A percentile compares a stretch with the other conserved stretches of the same genome.
These are phyloP conservation scores for Drosophila fuyamai DNA, from an alignment of 1,140 invertebrate species.

Conservation along the genomic window DNA sequence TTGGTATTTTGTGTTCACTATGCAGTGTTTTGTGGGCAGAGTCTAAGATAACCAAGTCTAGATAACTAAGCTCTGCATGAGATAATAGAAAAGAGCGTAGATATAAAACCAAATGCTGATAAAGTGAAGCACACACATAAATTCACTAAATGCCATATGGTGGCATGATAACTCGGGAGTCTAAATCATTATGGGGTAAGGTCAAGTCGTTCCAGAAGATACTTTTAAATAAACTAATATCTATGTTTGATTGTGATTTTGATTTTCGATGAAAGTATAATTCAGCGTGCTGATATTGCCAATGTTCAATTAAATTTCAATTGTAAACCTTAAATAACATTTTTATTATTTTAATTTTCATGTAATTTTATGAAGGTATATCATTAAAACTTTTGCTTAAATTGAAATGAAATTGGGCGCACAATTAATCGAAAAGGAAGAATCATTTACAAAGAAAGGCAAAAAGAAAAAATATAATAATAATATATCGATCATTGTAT, in stretches of 20 bases:
- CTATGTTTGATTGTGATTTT: not conserved
- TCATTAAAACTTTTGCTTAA: too few species aligned
- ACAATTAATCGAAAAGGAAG: too few species aligned
- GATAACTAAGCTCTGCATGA: constrained; percentile 30
- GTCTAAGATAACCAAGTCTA: constrained; percentile 9
- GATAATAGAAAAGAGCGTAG: constrained; percentile 34
- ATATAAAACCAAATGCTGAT: constrained; percentile 24
- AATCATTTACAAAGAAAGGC: constrained; percentile 5
- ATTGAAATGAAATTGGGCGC: too few species aligned
- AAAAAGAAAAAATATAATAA: constrained; percentile 12
- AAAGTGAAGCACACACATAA: constrained; percentile 25
- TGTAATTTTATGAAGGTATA: too few species aligned
- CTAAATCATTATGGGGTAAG: constrained; percentile 8
- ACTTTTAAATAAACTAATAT: not conserved
- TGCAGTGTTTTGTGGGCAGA: constrained; percentile 7
- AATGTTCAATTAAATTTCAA: too few species aligned
- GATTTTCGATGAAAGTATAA: too few species aligned
- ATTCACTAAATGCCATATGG: constrained; percentile 9
- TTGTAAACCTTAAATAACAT: too few species aligned
- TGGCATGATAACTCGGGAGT: not conserved
- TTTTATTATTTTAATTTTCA: too few species aligned
- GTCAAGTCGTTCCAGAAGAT: constrained; percentile 12
- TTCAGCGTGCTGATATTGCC: too few species aligned
- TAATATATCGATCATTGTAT: constrained; percentile 19
- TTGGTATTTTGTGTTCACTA: constrained; percentile 1